Conservation (phyloP, 2,113 vertebrate species). For the Mastomys natalensis region DNA sequence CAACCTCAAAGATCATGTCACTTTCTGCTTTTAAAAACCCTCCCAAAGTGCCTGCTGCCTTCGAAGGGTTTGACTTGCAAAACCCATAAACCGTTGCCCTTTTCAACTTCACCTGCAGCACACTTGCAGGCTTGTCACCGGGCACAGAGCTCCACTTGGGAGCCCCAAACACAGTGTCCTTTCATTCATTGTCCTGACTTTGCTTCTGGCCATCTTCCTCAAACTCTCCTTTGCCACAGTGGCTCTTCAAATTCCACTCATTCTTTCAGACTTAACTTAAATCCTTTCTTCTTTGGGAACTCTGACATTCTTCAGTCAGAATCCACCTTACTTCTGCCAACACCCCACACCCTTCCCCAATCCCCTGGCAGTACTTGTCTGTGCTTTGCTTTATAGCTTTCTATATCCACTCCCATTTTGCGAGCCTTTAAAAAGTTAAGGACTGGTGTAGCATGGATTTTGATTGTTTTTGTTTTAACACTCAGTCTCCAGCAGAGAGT, state of each 20-base stretch:
- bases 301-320: slow-evolving; percentile 32
- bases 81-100: background rate
- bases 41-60: background rate
- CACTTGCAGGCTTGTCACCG: background rate
- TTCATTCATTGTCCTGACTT: background rate
- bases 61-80: background rate
- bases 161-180: background rate
- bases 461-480: background rate
- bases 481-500: background rate
- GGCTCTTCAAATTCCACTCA: slow-evolving; percentile 21
- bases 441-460: background rate
- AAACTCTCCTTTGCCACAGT: background rate
- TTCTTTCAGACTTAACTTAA: slow-evolving; percentile 22
- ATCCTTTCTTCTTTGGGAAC: slow-evolving; percentile 26
- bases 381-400: background rate
- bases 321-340: background rate
- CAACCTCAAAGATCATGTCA: background rate
- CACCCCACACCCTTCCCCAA: background rate
- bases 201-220: background rate
- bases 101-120: background rate
- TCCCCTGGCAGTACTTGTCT: background rate
- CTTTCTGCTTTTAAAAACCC: background rate
- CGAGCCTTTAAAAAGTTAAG: background rate
- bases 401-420: background rate
- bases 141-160: background rate